Percentiles rank a stretch among this genome's conserved stretches.
Evolutionary conservation across 2,888 invertebrate genomes (phyloP).

Genomic region (Phaonia tiefii): DNA sequence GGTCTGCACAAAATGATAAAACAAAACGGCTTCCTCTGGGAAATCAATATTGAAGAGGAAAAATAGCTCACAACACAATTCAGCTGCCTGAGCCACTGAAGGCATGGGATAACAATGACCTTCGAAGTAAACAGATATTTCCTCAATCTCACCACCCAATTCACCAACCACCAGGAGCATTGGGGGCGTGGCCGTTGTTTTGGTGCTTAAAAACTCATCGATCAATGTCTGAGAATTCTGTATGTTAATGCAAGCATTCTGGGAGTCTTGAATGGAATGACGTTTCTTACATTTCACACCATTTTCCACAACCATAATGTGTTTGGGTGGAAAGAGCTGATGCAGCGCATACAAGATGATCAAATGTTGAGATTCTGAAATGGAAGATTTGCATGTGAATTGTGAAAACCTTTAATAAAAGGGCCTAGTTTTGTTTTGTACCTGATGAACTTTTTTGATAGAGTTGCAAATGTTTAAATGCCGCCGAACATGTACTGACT

Average conservation of each 20-base stretch:
- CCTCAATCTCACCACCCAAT: conserved; percentile 57
- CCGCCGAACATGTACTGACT: conserved; percentile 50
- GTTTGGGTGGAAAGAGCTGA: conserved; percentile 57
- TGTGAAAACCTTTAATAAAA: too few relatives aligned
- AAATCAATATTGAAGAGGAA: conserved; percentile 61
- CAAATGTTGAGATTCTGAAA: conserved; percentile 58
- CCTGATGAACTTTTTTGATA: conserved; percentile 53
- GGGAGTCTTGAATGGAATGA: conserved; percentile 56
- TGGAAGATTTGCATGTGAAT: not conserved
- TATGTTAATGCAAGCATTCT: conserved; percentile 56
- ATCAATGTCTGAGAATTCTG: conserved; percentile 19
- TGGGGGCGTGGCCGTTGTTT: conserved; percentile 44
- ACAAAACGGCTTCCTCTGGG: conserved; percentile 54
- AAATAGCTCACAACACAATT: conserved; percentile 55
- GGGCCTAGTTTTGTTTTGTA: conserved; percentile 20
- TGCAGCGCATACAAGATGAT: conserved; percentile 56
- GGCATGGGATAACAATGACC: conserved; percentile 53
- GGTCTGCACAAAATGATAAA: conserved; percentile 56
- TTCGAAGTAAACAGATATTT: conserved; percentile 62
- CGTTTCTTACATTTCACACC: conserved; percentile 59
- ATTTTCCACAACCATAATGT: conserved; percentile 50
- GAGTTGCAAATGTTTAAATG: conserved; percentile 48
- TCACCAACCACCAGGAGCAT: conserved; percentile 57
- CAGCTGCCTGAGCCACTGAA: conserved; percentile 46
- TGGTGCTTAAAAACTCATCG: conserved; percentile 37